A percentile compares a stretch with the other conserved stretches of the same genome.
Evolutionary conservation across 2,113 vertebrate species (phyloP).

Genomic region (Lepus americanus): DNA sequence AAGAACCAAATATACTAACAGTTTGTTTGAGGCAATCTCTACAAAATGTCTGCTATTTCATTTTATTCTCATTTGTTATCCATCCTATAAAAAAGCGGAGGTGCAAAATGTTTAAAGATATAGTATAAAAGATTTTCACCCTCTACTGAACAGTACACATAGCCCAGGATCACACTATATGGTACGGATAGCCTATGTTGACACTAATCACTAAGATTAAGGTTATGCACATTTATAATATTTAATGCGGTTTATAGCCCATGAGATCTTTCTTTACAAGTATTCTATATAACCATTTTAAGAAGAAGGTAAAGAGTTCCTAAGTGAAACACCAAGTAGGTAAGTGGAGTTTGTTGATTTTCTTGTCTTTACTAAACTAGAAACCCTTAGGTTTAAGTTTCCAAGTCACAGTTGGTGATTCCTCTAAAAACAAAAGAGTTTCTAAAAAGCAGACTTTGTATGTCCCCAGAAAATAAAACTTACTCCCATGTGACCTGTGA

Average conservation of each 20-base stretch:
- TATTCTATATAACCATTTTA: neutral
- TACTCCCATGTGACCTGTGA: neutral
- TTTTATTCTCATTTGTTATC: neutral
- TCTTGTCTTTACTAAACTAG: neutral
- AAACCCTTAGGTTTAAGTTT: neutral
- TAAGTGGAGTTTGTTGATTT: neutral
- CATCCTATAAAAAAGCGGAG: neutral
- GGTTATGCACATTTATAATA: neutral
- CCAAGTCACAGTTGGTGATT: neutral
- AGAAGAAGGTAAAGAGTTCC: neutral
- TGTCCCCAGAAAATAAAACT: neutral
- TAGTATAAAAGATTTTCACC: neutral
- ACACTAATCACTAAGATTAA: neutral
- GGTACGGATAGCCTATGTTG: no score
- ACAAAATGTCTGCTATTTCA: neutral
- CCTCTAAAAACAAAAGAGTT: neutral
- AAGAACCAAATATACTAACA: slow-evolving; percentile 9
- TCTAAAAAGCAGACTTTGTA: neutral
- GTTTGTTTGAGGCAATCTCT: neutral
- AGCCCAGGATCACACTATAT: neutral
- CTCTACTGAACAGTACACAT: neutral
- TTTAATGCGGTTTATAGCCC: neutral
- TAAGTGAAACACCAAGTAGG: neutral
- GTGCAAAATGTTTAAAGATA: neutral
- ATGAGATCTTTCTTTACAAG: neutral